phyloP scores from a whole-genome alignment of 2,113 vertebrate species.

The Labeo catla region DNA sequence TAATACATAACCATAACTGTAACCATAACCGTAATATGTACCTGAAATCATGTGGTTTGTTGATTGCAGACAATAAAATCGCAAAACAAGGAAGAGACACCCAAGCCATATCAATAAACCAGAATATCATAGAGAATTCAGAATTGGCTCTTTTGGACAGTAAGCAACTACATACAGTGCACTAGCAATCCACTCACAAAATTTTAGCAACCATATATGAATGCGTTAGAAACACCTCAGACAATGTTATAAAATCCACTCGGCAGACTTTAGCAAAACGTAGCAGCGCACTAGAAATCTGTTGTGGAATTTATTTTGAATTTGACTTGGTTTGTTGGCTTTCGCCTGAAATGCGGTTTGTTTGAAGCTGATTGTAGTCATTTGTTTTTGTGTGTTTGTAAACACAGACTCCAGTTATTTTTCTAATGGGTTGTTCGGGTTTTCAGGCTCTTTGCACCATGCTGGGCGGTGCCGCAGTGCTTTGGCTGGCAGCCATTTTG shows the following conservation, averaged over 20 bases:
- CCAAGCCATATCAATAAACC: too few species aligned
- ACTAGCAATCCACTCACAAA: too few species aligned
- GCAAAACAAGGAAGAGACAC: not conserved
- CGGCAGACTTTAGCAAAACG: not conserved
- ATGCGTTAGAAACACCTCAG: too few species aligned
- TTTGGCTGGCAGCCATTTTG: constrained; percentile 3
- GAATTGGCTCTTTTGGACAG: too few species aligned
- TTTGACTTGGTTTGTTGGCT: not conserved
- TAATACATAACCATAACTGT: too few species aligned
- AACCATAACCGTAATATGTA: not conserved
- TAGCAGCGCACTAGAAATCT: not conserved
- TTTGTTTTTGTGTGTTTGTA: constrained; percentile 28
- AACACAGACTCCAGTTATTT: constrained; percentile 7
- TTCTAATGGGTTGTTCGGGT: not conserved
- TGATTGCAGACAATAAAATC: not conserved
- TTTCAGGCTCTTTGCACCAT: not conserved
- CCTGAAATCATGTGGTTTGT: not conserved
- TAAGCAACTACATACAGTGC: too few species aligned
- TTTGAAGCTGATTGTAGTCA: not conserved
- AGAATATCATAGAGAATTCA: not conserved
- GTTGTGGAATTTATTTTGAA: not conserved
- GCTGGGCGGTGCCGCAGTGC: not conserved
- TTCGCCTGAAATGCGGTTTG: not conserved
- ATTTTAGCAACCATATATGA: not conserved
- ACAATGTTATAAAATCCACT: too few species aligned